Evolutionary conservation across 2,888 invertebrate genomes (phyloP).

Genomic region (Tyria jacobaeae): DNA sequence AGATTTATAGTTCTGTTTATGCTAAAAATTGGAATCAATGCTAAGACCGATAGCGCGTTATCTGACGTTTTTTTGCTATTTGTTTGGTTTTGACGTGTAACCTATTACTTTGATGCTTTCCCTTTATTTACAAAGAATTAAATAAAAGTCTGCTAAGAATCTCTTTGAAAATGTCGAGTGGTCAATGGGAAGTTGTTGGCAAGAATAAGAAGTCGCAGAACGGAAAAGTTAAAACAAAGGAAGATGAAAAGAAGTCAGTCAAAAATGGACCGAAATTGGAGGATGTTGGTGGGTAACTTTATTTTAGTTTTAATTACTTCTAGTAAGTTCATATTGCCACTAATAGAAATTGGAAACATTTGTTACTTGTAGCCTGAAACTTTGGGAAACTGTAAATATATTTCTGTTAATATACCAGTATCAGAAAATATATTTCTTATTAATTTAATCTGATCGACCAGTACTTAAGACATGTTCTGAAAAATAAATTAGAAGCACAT

Average conservation of each 20-base stretch:
- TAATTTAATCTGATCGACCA: too few species aligned
- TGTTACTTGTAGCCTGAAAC: neutral
- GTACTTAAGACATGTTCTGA: too few species aligned
- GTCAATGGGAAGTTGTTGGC: slow-evolving; percentile 91
- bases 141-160: slow-evolving; percentile 51
- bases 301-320: slow-evolving; percentile 23
- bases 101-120: slow-evolving; percentile 67
- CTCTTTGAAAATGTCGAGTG: slow-evolving; percentile 76
- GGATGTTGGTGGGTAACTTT: slow-evolving; percentile 89
- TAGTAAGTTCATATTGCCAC: slow-evolving; percentile 19
- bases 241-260: slow-evolving; percentile 87
- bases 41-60: neutral
- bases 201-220: slow-evolving; percentile 88
- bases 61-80: slow-evolving; percentile 57
- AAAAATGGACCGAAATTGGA: slow-evolving; percentile 90
- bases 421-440: too few species aligned
- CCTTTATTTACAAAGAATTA: slow-evolving; percentile 75
- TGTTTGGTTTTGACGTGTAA: slow-evolving; percentile 83
- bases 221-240: slow-evolving; percentile 82
- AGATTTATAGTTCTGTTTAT: neutral
- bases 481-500: too few species aligned
- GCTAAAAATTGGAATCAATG: slow-evolving; percentile 2
- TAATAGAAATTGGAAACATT: slow-evolving; percentile 12
- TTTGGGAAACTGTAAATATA: too few species aligned
- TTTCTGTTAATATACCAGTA: too few species aligned